A percentile compares a stretch with the other conserved stretches of the same genome.
Evolutionary conservation across 2,888 invertebrate genomes (phyloP).

Genomic region (Volucella zonaria): DNA sequence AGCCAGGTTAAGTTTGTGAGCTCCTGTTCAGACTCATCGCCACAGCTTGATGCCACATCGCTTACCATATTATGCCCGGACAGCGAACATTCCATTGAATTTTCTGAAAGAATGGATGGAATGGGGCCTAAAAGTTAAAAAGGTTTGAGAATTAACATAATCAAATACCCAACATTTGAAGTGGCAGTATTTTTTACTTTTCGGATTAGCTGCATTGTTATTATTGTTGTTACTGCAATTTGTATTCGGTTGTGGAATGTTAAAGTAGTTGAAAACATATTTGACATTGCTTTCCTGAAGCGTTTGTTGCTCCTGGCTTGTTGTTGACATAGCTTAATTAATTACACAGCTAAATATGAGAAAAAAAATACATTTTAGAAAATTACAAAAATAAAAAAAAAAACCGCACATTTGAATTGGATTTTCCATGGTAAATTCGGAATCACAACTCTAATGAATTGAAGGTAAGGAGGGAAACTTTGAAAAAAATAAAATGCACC

Average conservation of each 20-base stretch:
- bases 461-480: too few relatives aligned
- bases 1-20: constrained; percentile 81
- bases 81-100: constrained; percentile 69
- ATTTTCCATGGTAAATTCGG: too few relatives aligned
- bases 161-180: background rate
- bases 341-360: background rate
- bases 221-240: constrained; percentile 28
- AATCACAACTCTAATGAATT: too few relatives aligned
- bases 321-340: constrained; percentile 31
- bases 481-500: too few relatives aligned
- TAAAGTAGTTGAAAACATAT: constrained; percentile 62
- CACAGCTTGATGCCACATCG: constrained; percentile 60
- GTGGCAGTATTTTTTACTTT: constrained; percentile 36
- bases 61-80: constrained; percentile 59
- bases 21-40: constrained; percentile 79
- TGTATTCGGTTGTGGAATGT: constrained; percentile 58
- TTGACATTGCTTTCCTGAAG: constrained; percentile 45
- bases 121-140: constrained; percentile 64
- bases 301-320: constrained; percentile 29
- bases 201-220: constrained; percentile 14
- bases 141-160: background rate
- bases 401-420: too few relatives aligned
- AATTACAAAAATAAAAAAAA: too few relatives aligned
- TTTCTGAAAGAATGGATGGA: constrained; percentile 73
- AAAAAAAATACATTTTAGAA: background rate